Evolutionary conservation across 2,888 invertebrate genomes (phyloP).

Genomic region (Nomada ruficornis): DNA sequence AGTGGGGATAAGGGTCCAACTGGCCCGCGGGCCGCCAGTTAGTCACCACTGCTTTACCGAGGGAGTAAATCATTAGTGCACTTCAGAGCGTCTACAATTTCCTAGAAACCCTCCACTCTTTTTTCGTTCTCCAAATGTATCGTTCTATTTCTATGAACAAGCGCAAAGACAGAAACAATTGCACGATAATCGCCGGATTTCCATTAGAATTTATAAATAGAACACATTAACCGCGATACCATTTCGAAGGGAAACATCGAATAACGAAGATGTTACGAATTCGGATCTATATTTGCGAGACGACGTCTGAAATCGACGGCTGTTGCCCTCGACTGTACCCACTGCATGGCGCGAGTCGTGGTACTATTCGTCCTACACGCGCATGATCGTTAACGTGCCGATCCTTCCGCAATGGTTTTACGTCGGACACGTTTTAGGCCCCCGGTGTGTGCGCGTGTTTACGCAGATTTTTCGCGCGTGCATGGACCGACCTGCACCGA

Average conservation of each 20-base stretch:
- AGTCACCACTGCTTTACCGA: too few species aligned
- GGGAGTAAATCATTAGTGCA: too few species aligned
- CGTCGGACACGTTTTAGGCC: conserved; percentile 34
- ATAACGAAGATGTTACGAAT: conserved; percentile 26
- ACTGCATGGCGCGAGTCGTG: background rate
- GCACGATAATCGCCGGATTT: background rate
- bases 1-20: too few species aligned
- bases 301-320: conserved; percentile 23
- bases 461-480: conserved; percentile 47
- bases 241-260: conserved; percentile 12
- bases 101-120: too few species aligned
- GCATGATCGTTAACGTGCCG: conserved; percentile 39
- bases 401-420: conserved; percentile 25
- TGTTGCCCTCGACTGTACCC: conserved; percentile 44
- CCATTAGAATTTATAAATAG: background rate
- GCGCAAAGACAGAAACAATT: background rate
- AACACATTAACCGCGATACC: background rate
- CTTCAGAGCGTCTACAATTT: too few species aligned
- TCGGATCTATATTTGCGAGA: conserved; percentile 8
- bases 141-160: too few species aligned
- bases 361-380: conserved; percentile 65
- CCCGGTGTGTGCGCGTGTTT: conserved; percentile 40
- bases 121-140: too few species aligned
- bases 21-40: too few species aligned
- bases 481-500: conserved; percentile 42